Conservation (phyloP, 2,113 vertebrate species). For the Maccullochella peelii region DNA sequence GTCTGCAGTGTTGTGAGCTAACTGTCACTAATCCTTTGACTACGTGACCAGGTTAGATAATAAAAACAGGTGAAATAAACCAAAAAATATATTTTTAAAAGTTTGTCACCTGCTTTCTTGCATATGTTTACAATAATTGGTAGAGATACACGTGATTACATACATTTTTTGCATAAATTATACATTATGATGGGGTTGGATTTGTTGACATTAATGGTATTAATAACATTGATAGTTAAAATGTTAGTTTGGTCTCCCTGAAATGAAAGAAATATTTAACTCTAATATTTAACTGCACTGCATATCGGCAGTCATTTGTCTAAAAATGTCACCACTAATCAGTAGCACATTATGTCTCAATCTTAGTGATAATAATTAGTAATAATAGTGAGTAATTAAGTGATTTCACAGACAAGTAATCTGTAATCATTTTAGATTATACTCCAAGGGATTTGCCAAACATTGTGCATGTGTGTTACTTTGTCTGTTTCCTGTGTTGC, state of each 20-base stretch:
- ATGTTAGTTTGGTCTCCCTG: background rate
- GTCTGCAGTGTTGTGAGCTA: conserved; percentile 44
- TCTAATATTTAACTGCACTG: background rate
- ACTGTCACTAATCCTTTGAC: conserved; percentile 35
- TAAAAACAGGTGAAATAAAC: background rate
- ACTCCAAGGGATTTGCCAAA: conserved; percentile 38
- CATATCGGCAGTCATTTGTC: conserved; percentile 24
- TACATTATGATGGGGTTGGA: background rate
- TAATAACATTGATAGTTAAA: background rate
- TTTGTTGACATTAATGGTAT: background rate
- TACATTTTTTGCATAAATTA: no score
- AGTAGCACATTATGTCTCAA: conserved; percentile 41
- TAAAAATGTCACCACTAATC: conserved; percentile 58
- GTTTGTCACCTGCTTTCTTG: background rate
- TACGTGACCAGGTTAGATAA: conserved; percentile 11
- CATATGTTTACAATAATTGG: background rate
- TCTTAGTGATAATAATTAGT: conserved; percentile 46
- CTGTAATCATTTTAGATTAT: conserved; percentile 52
- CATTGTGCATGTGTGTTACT: conserved; percentile 6
- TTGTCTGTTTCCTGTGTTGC: background rate
- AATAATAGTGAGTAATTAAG: conserved; percentile 50
- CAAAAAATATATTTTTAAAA: background rate
- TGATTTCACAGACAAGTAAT: conserved; percentile 68
- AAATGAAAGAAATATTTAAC: background rate
- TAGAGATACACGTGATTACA: background rate